phyloP scores from a whole-genome alignment of 2,113 vertebrate genomes.

The Sylvilagus bachmani region DNA sequence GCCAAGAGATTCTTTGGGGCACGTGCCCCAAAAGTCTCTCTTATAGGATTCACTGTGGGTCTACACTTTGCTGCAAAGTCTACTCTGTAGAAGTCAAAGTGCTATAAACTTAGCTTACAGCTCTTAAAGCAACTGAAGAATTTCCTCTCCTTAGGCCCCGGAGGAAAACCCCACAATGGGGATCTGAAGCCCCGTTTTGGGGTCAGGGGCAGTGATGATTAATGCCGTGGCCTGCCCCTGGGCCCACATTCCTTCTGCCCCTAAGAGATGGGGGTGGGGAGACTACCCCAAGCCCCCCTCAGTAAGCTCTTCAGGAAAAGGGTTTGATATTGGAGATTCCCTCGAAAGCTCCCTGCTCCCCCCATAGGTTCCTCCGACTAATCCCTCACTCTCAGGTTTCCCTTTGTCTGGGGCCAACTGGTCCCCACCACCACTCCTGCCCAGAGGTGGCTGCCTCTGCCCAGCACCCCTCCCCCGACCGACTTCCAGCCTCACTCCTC shows the following conservation, averaged over 20 bases:
- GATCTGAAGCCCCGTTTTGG: slow-evolving; percentile 40
- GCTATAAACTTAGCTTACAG: background rate
- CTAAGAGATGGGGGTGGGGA: slow-evolving; percentile 32
- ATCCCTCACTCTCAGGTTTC: slow-evolving; percentile 79
- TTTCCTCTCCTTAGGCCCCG: slow-evolving; percentile 39
- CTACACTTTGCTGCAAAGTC: background rate
- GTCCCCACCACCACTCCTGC: slow-evolving; percentile 41
- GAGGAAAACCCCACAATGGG: background rate
- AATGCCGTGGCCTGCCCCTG: slow-evolving; percentile 2
- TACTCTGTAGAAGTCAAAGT: background rate
- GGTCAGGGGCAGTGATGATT: slow-evolving; percentile 58
- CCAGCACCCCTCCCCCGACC: background rate
- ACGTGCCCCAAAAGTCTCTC: background rate
- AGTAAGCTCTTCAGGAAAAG: slow-evolving; percentile 79
- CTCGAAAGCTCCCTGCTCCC: slow-evolving; percentile 68
- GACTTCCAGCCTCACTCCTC: background rate
- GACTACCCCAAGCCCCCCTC: slow-evolving; percentile 52
- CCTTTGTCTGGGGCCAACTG: slow-evolving; percentile 75
- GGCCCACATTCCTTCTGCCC: slow-evolving; percentile 34
- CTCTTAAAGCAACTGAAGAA: slow-evolving; percentile 33
- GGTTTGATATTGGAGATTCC: slow-evolving; percentile 81
- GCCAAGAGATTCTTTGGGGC: slow-evolving; percentile 27
- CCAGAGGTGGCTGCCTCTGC: background rate
- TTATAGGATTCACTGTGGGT: background rate
- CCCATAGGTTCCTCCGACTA: slow-evolving; percentile 70